Base-by-base conservation (phyloP, 2,113 vertebrate species). In the Helogale parvula region DNA sequence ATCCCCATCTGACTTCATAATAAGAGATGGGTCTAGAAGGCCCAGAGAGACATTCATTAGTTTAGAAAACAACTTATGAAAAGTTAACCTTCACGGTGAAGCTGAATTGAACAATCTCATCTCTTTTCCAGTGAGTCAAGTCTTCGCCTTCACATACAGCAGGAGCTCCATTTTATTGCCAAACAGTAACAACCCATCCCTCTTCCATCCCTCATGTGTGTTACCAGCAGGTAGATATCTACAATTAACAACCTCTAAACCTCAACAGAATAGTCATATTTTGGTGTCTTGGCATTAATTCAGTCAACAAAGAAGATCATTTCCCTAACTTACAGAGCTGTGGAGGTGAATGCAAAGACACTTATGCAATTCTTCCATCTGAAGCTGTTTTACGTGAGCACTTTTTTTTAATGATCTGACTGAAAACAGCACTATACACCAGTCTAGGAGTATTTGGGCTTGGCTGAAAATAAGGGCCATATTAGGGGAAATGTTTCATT, bases 61-160 rank as follows among this genome's bases (percentile, higher is more conserved):
- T 52, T 54, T 68, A 95, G 60, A 82, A 54, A 93, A 96, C n/a
- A 89, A 93, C 68, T 77, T 65, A 50, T 41, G 50, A 95, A 90
- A 94, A 74, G 31, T 65, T 47, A 27, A 85, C 82, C 90, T 91
- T 93, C 74, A 19, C 11, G 35, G 92, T 35, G 63, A 94, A 95
- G 69, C 19, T 57, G 27, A 96, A 94, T 33, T 91, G 91, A 88
- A 95, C 29, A 66, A 23, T 33, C 17, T 74, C 27, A n/a, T 69
- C 68, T 84, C 52, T 68, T 81, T 31, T 93, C 72, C 81, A 93
- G 79, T 88, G 12, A 88, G 23, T 60, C n/a, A 66, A 65, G 27
- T 85, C 41, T 47, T 16, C 27, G 25, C 16, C 74, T 82, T 52
- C 95, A 83, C 7, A 81, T 50, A n/a, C 4, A n/a, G 0, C 25